Conservation (phyloP, 2,113 vertebrate genomes). For the Psilopogon haemacephalus region DNA sequence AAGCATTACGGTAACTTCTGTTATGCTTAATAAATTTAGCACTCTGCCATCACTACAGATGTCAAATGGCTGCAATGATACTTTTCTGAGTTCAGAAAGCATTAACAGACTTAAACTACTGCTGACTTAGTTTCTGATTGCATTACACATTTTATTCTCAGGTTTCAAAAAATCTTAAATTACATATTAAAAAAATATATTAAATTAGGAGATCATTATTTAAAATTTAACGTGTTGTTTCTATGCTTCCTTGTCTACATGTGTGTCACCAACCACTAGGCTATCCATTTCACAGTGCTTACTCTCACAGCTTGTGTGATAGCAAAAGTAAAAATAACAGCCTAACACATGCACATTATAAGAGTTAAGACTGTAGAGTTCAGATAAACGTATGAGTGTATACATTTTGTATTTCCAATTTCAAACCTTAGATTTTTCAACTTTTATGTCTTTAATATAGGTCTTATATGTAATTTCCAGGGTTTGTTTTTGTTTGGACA, state of each 20-base stretch:
- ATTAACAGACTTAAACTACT: not conserved
- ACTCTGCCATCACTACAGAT: not conserved
- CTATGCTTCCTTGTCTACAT: not conserved
- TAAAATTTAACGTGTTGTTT: not conserved
- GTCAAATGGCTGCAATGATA: not conserved
- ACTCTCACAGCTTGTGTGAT: not conserved
- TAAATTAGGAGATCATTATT: not conserved
- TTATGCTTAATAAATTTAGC: not conserved
- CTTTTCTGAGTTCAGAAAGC: not conserved
- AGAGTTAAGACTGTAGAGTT: not conserved
- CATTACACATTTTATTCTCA: not conserved
- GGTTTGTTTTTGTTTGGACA: not conserved
- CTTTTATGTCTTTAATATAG: not conserved
- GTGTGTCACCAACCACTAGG: not conserved
- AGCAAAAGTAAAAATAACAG: not conserved
- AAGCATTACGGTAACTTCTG: not conserved
- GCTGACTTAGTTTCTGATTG: not conserved
- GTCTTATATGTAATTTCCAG: not conserved
- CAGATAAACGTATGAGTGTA: accelerated
- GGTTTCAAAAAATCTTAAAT: not conserved
- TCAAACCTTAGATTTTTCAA: not conserved
- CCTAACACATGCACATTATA: not conserved
- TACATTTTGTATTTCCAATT: not conserved
- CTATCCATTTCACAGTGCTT: not conserved
- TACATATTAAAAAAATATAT: not conserved